A percentile compares a stretch with the other conserved stretches of the same genome.
phyloP scores from a whole-genome alignment of 2,888 invertebrate species.

The Pachydiplax longipennis region DNA sequence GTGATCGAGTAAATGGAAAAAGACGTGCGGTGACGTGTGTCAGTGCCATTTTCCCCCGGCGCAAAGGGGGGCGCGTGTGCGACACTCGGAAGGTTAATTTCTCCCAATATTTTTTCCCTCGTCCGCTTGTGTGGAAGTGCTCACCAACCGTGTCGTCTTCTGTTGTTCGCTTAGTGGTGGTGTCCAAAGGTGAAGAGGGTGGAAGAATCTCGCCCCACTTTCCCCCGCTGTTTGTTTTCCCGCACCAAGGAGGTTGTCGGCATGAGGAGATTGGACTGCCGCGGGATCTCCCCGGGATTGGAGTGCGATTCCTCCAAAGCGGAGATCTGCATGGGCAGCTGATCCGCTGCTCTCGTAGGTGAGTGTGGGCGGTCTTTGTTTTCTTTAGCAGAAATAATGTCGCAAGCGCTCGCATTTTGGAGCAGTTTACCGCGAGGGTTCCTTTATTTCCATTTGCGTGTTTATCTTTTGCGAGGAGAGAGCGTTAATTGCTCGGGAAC shows the following conservation, averaged over 20 bases:
- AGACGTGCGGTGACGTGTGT: too few relatives aligned
- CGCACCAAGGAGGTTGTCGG: background rate
- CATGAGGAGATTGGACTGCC: background rate
- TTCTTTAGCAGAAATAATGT: too few relatives aligned
- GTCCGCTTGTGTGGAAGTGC: background rate
- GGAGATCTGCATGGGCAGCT: background rate
- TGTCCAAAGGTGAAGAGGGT: background rate
- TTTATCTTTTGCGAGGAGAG: background rate
- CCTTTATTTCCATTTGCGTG: background rate
- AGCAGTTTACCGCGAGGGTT: background rate
- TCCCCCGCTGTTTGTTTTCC: background rate
- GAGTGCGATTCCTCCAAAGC: background rate
- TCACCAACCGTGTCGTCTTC: background rate
- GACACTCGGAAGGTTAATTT: too few relatives aligned
- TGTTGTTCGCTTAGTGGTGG: background rate
- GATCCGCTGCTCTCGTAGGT: conserved; percentile 1
- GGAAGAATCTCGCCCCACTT: background rate
- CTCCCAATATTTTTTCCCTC: too few relatives aligned
- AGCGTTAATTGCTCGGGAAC: too few relatives aligned
- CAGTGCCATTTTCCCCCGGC: too few relatives aligned
- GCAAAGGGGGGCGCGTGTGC: too few relatives aligned
- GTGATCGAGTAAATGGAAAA: too few relatives aligned
- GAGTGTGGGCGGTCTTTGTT: background rate
- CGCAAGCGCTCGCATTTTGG: background rate
- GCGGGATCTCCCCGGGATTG: background rate